Evolutionary conservation across 2,113 vertebrate genomes (phyloP).

Genomic region (Melanostigma gelatinosum): DNA sequence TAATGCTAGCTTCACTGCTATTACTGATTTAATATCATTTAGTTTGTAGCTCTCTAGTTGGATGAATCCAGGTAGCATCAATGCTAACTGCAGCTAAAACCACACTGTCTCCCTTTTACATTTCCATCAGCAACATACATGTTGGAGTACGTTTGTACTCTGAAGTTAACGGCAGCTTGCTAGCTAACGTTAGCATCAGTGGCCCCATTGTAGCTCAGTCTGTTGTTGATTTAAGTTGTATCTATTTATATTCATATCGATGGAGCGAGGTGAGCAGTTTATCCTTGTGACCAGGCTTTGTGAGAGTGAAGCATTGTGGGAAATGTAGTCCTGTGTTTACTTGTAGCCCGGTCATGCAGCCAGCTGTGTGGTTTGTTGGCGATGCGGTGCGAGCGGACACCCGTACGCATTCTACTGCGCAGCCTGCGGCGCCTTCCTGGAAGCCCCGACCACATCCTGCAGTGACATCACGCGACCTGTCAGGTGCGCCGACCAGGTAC

Average conservation of each 20-base stretch:
- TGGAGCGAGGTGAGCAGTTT: neutral
- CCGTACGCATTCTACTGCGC: slow-evolving; percentile 86
- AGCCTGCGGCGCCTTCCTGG: slow-evolving; percentile 85
- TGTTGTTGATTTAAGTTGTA: neutral
- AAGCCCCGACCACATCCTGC: slow-evolving; percentile 61
- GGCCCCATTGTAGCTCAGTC: neutral
- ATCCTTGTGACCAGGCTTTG: neutral
- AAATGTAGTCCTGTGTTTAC: slow-evolving; percentile 12
- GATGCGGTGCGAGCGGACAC: slow-evolving; percentile 85
- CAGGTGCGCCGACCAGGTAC: slow-evolving; percentile 16
- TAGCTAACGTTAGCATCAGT: neutral
- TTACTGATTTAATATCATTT: no score
- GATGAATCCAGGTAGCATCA: no score
- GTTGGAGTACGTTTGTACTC: neutral
- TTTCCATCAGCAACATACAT: no score
- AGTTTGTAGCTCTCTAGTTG: no score
- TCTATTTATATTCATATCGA: neutral
- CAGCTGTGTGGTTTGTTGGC: slow-evolving; percentile 81
- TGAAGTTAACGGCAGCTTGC: neutral
- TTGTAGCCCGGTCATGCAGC: slow-evolving; percentile 75
- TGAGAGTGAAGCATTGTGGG: slow-evolving; percentile 40
- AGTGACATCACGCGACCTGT: slow-evolving; percentile 4
- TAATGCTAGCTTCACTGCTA: no score
- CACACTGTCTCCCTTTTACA: no score
- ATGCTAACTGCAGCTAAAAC: no score